These are phyloP conservation scores for Octomys mimax DNA, from an alignment of 2,797 vertebrate genomes.

Conservation along the genomic window DNA sequence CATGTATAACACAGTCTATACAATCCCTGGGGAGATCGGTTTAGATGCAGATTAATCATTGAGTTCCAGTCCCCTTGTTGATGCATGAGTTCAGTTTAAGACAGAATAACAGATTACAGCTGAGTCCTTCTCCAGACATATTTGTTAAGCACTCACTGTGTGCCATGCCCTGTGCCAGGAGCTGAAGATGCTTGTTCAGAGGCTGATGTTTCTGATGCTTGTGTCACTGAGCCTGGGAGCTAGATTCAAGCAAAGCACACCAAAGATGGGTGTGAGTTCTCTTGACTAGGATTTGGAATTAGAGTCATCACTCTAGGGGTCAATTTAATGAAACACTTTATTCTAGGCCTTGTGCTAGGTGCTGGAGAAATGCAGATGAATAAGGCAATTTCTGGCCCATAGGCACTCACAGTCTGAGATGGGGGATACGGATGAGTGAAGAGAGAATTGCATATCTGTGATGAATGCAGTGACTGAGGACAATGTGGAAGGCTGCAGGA, in stretches of 20 bases:
- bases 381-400: background rate
- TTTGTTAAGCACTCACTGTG: background rate
- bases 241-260: background rate
- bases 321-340: background rate
- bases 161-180: background rate
- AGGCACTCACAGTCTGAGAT: background rate
- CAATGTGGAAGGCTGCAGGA: background rate
- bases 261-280: background rate
- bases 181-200: background rate
- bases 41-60: constrained; percentile 48
- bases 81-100: background rate
- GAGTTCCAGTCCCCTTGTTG: constrained; percentile 19
- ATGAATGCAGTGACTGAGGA: background rate
- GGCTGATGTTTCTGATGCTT: background rate
- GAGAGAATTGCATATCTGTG: background rate
- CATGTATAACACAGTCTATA: background rate
- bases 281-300: background rate
- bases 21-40: background rate
- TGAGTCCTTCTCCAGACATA: background rate
- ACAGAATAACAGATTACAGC: background rate
- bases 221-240: background rate
- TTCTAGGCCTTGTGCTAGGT: background rate
- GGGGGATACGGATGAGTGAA: background rate
- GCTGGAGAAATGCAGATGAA: constrained; percentile 32
- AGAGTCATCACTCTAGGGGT: background rate